Base-by-base conservation (phyloP, 2,113 vertebrate species). In the Elephantulus edwardii region DNA sequence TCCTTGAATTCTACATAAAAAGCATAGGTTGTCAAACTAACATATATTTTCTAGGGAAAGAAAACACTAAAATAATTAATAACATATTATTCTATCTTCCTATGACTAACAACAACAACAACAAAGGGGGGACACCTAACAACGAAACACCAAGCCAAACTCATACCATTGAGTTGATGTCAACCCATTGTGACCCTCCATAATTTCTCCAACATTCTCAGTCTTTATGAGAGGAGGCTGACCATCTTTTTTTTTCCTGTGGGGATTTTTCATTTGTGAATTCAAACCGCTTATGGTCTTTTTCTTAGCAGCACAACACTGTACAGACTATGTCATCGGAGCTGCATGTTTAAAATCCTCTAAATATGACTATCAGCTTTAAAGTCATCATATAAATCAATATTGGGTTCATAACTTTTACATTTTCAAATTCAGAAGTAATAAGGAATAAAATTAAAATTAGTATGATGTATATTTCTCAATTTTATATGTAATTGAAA, bases 381-480 rank as follows among this genome's bases (percentile, higher is more conserved):
- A 71, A 88, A 86, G 7, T 80, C 22, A 92, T 26, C n/a, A 38
- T 85, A 50, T 46, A 74, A 71, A 48, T 82, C 74, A 48, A 60
- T n/a, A 17, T 3, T 38, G 2, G 6, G 60, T 17, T 16, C 3
- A 86, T 74, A 22, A 9, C 56, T 35, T 74, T 44, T 66, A 50
- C 13, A 60, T 72, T 11, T 40, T 7, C 6, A 38, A 28, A 83
- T 71, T 92, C 46, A 33, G 13, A 87, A 95, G 78, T 68, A 68
- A 35, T 17, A 81, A 78, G n/a, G 28, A 91, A 77, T 42, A 83
- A 93, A 72, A 88, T 62, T 74, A 81, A 93, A 93, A 44, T 3
- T 78, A 26, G 10, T 11, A 38, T 1, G 2, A 60, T 76, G 0
- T 44, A 0, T 52, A 19, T 88, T 83, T 8, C 84, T 83, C 66